Conservation (phyloP, 2,797 vertebrate species). For the Synaphobranchus kaupii region DNA sequence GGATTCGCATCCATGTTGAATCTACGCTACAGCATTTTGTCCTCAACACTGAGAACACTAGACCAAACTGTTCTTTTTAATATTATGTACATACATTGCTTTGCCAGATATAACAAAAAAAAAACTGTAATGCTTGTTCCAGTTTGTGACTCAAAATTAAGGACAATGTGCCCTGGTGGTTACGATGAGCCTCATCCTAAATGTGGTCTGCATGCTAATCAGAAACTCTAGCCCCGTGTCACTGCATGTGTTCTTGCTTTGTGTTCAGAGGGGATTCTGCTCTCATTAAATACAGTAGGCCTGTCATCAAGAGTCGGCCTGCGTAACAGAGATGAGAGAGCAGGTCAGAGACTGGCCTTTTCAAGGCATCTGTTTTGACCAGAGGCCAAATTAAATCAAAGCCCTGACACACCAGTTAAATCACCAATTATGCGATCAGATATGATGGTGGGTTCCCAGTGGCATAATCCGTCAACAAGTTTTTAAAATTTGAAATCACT, state of each 20-base stretch:
- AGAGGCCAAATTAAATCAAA: slow-evolving; percentile 43
- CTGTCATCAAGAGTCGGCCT: slow-evolving; percentile 3
- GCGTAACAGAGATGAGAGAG: slow-evolving; percentile 19
- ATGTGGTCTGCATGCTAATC: background rate
- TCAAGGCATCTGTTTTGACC: slow-evolving; percentile 28
- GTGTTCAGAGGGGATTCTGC: background rate
- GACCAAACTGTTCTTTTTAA: background rate
- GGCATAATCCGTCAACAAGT: slow-evolving; percentile 38
- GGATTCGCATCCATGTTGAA: background rate
- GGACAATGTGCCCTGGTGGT: background rate
- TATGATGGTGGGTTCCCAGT: slow-evolving; percentile 42
- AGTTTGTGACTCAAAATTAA: background rate
- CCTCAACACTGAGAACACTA: background rate
- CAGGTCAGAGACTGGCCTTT: slow-evolving; percentile 49
- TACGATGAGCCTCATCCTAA: background rate
- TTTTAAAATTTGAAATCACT: slow-evolving; percentile 50
- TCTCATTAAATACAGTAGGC: slow-evolving; percentile 24
- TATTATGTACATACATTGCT: background rate
- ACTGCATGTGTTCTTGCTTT: background rate
- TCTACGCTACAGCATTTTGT: background rate
- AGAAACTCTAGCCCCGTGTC: slow-evolving; percentile 4
- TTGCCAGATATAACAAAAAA: background rate
- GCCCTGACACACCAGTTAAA: slow-evolving; percentile 28
- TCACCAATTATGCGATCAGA: slow-evolving; percentile 49
- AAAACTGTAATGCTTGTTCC: background rate